Conservation (phyloP, 1,140 invertebrate species). For the Cotesia vestalis region DNA sequence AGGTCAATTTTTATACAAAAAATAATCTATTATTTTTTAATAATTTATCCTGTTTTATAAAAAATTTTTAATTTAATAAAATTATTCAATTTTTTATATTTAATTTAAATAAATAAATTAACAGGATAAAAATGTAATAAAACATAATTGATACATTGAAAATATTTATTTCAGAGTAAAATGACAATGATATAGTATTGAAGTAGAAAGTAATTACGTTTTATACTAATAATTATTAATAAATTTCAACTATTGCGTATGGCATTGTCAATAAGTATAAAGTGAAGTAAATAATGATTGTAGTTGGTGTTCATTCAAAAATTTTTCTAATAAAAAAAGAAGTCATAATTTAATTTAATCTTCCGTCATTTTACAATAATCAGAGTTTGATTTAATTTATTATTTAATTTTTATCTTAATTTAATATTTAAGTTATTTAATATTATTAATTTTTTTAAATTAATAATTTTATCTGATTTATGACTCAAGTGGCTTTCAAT, state of each 20-base stretch:
- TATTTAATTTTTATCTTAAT: no score
- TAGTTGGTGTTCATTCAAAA: neutral
- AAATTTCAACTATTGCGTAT: neutral
- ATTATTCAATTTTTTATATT: no score
- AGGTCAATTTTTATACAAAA: slow-evolving; percentile 40
- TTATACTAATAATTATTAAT: neutral
- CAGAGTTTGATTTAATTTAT: no score
- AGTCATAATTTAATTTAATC: no score
- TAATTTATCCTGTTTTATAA: no score
- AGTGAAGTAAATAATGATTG: slow-evolving; percentile 30
- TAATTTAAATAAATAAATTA: slow-evolving; percentile 4
- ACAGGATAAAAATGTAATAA: neutral
- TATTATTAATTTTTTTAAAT: no score
- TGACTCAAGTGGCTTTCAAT: no score
- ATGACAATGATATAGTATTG: slow-evolving; percentile 29
- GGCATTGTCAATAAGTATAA: slow-evolving; percentile 23
- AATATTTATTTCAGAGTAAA: slow-evolving; percentile 39
- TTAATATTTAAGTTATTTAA: no score
- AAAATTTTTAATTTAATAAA: no score
- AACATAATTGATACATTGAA: slow-evolving; percentile 38
- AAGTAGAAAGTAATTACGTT: slow-evolving; percentile 11
- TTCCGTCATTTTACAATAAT: no score
- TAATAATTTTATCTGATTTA: no score
- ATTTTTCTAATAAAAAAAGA: neutral
- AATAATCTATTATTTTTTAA: slow-evolving; percentile 12